Percentiles rank a stretch among this genome's conserved stretches.
Evolutionary conservation across 2,797 vertebrate species (phyloP).

Genomic region (Eurystomus glaucurus): DNA sequence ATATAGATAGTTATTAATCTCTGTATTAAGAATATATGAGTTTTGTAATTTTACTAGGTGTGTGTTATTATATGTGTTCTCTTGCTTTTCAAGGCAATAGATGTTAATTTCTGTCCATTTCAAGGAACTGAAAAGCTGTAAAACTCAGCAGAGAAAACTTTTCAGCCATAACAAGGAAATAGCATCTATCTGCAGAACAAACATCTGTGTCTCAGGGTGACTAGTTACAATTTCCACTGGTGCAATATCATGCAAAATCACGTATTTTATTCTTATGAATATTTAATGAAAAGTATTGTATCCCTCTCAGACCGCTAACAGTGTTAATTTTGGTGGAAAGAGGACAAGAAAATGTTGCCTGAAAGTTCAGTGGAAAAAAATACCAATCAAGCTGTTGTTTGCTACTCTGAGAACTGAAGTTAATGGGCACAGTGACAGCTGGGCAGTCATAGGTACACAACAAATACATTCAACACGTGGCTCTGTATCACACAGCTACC

Average conservation of each 20-base stretch:
- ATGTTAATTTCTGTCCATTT: neutral
- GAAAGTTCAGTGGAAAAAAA: neutral
- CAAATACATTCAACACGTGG: neutral
- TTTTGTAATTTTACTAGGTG: neutral
- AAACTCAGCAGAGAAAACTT: neutral
- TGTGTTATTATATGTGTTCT: neutral
- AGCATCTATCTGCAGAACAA: neutral
- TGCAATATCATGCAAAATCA: neutral
- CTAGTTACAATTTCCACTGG: neutral
- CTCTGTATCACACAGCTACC: neutral
- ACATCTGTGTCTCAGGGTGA: neutral
- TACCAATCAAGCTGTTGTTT: neutral
- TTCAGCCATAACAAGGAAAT: neutral
- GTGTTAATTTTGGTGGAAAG: neutral
- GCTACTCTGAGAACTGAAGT: neutral
- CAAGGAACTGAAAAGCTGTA: neutral
- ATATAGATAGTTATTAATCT: neutral
- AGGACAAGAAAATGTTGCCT: accelerated
- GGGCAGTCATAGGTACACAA: accelerated
- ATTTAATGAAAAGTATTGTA: neutral
- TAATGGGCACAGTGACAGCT: neutral
- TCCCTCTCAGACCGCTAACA: neutral
- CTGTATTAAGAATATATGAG: neutral
- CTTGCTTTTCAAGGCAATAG: neutral
- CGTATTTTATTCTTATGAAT: neutral